Evolutionary conservation across 2,888 invertebrate species (phyloP).

Genomic region (Eupithecia dodoneata): DNA sequence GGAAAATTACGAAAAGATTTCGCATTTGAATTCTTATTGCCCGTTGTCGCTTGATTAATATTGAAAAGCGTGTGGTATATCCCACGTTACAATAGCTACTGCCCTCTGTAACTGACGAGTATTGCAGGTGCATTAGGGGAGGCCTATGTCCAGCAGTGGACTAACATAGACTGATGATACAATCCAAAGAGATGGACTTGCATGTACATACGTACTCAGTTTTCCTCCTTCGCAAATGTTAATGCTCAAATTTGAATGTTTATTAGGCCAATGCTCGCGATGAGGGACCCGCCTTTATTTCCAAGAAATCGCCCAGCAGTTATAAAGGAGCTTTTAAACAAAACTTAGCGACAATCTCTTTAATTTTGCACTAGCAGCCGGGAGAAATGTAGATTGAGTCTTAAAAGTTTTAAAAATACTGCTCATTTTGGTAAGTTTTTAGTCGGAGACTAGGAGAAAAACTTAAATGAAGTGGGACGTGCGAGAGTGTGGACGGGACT

Average conservation of each 20-base stretch:
- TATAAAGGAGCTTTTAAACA: constrained; percentile 37
- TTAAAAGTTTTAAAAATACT: constrained; percentile 44
- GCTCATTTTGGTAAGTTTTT: constrained; percentile 60
- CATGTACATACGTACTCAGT: too few species aligned
- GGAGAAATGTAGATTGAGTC: constrained; percentile 54
- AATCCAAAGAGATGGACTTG: too few species aligned
- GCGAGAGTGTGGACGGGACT: constrained; percentile 36
- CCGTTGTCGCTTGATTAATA: too few species aligned
- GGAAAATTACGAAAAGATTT: too few species aligned
- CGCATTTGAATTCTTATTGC: too few species aligned
- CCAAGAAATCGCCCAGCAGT: constrained; percentile 25
- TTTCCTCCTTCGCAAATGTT: not conserved
- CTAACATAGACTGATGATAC: too few species aligned
- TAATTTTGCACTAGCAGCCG: constrained; percentile 47
- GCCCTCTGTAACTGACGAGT: too few species aligned
- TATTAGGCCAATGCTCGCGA: not conserved
- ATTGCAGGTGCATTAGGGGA: too few species aligned
- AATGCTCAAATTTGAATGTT: not conserved
- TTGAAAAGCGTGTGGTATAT: too few species aligned
- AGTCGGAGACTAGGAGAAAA: constrained; percentile 59
- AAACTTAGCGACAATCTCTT: constrained; percentile 37
- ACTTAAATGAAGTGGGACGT: constrained; percentile 66
- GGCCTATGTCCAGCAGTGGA: too few species aligned
- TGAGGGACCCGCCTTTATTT: not conserved
- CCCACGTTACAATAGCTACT: too few species aligned